phyloP scores from a whole-genome alignment of 2,113 vertebrate species.

The Fukomys damarensis region DNA sequence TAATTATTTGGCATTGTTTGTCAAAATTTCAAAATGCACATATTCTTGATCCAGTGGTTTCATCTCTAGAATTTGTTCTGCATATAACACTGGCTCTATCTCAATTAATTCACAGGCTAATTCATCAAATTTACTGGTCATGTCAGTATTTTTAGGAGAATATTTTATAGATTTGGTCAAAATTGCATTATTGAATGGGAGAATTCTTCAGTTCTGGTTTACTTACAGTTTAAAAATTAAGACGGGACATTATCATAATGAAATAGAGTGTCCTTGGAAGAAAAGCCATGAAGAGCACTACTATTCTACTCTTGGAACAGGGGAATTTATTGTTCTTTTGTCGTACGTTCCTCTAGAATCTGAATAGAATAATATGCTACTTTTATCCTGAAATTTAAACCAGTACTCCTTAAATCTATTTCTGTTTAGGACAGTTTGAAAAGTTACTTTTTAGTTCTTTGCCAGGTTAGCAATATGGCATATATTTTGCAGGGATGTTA shows the following conservation, averaged over 20 bases:
- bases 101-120: background rate
- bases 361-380: conserved; percentile 50
- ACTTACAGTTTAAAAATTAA: conserved; percentile 59
- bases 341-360: conserved; percentile 3
- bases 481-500: conserved; percentile 51
- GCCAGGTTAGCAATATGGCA: conserved; percentile 1
- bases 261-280: conserved; percentile 59
- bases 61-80: conserved; percentile 50
- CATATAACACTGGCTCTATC: background rate
- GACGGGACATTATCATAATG: conserved; percentile 53
- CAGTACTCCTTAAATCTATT: conserved; percentile 40
- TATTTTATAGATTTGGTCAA: conserved; percentile 31
- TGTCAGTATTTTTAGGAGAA: conserved; percentile 14
- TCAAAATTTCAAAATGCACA: conserved; percentile 36
- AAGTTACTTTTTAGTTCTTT: conserved; percentile 55
- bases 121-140: background rate
- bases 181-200: conserved; percentile 15
- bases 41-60: conserved; percentile 50
- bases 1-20: conserved; percentile 28
- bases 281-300: conserved; percentile 40
- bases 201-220: conserved; percentile 43
- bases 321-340: conserved; percentile 42
- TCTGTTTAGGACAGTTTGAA: conserved; percentile 50
- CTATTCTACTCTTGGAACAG: conserved; percentile 51
- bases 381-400: conserved; percentile 54